Percentiles rank a stretch among this genome's conserved stretches.
These are phyloP conservation scores for Ooceraea biroi DNA, from an alignment of 1,140 invertebrate species.

Conservation along the genomic window DNA sequence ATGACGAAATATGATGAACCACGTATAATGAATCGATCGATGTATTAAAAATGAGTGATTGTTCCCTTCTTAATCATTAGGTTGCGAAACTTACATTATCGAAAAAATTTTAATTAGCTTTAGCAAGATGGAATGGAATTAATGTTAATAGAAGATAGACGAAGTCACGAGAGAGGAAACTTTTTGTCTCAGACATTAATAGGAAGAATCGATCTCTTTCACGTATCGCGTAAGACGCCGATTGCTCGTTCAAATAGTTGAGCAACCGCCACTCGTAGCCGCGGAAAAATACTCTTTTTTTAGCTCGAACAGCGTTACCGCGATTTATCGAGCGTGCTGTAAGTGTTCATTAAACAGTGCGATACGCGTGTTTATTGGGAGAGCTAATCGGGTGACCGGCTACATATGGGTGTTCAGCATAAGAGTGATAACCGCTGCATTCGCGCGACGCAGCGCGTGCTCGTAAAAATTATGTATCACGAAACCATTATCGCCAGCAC, in stretches of 20 bases:
- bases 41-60: too few species aligned
- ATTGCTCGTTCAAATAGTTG: background rate
- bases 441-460: conserved; percentile 33
- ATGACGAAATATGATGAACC: background rate
- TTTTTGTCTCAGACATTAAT: too few species aligned
- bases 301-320: conserved; percentile 16
- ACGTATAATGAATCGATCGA: too few species aligned
- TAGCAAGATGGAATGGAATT: too few species aligned
- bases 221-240: too few species aligned
- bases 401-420: conserved; percentile 73
- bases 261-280: background rate
- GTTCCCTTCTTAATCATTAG: too few species aligned
- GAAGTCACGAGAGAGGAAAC: too few species aligned
- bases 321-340: conserved; percentile 47
- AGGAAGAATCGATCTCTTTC: too few species aligned
- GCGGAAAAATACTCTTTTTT: background rate
- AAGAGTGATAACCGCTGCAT: conserved; percentile 44
- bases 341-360: conserved; percentile 43
- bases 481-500: conserved; percentile 67
- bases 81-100: too few species aligned
- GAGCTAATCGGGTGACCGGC: conserved; percentile 34
- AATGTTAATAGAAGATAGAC: too few species aligned
- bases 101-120: too few species aligned
- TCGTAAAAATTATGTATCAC: conserved; percentile 71
- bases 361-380: conserved; percentile 43